phyloP scores from a whole-genome alignment of 2,888 invertebrate genomes.

The Drosophila koepferae region DNA sequence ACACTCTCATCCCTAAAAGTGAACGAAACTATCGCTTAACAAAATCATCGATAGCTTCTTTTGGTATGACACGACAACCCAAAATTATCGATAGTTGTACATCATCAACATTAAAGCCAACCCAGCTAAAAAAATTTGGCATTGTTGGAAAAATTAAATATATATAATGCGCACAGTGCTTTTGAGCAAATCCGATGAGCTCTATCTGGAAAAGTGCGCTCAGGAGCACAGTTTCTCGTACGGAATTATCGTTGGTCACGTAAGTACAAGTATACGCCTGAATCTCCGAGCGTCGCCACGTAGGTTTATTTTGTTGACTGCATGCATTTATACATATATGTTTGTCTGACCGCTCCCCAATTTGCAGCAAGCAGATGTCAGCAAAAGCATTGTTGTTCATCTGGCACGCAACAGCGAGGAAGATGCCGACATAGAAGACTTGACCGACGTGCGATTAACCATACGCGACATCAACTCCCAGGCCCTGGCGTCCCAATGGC shows the following conservation, averaged over 20 bases:
- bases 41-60: neutral
- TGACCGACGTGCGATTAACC: constrained; percentile 51
- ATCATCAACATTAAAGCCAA: constrained; percentile 35
- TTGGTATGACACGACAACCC: neutral
- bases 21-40: constrained; percentile 20
- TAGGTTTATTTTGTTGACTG: constrained; percentile 53
- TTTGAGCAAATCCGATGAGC: constrained; percentile 89
- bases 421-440: constrained; percentile 78
- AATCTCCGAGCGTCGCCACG: constrained; percentile 39
- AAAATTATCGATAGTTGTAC: constrained; percentile 13
- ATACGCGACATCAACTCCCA: constrained; percentile 79
- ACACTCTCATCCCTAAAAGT: constrained; percentile 2
- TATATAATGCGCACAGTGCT: constrained; percentile 87
- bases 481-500: constrained; percentile 88
- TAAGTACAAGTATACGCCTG: constrained; percentile 81
- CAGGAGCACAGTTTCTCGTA: constrained; percentile 88
- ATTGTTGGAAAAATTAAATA: constrained; percentile 39
- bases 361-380: constrained; percentile 86
- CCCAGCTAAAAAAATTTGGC: constrained; percentile 31
- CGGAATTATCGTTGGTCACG: constrained; percentile 93
- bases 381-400: constrained; percentile 92
- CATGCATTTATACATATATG: neutral
- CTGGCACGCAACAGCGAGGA: constrained; percentile 91
- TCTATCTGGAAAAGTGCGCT: constrained; percentile 89
- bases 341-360: constrained; percentile 10